Evolutionary conservation across 2,888 invertebrate species (phyloP).

Genomic region (Ophion obscuratus): DNA sequence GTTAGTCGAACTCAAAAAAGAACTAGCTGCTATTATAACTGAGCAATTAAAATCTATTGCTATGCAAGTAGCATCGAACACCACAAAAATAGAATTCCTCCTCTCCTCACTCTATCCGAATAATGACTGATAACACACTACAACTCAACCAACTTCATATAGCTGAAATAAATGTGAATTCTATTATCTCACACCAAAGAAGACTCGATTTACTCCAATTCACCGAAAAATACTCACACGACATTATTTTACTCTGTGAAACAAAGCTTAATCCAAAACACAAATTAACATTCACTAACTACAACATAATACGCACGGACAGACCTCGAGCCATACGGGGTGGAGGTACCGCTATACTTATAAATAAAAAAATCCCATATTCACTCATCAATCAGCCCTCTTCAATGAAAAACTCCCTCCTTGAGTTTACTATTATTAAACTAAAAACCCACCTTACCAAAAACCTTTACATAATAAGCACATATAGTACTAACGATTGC

Average conservation of each 20-base stretch:
- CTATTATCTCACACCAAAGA: constrained; percentile 51
- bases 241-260: constrained; percentile 58
- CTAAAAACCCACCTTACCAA: neutral
- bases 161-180: constrained; percentile 57
- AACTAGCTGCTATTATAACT: neutral
- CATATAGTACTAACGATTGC: neutral
- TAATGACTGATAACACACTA: neutral
- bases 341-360: constrained; percentile 13
- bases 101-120: neutral
- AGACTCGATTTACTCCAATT: constrained; percentile 40
- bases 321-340: constrained; percentile 1
- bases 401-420: neutral
- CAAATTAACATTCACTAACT: neutral
- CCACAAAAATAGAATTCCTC: constrained; percentile 30
- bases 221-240: constrained; percentile 14
- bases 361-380: constrained; percentile 12
- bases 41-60: neutral
- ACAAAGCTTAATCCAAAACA: constrained; percentile 30
- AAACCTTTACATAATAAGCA: constrained; percentile 7
- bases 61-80: neutral
- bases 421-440: neutral
- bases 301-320: constrained; percentile 7
- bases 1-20: constrained; percentile 4
- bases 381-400: neutral
- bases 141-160: neutral